These are phyloP conservation scores for Sciurus carolinensis DNA, from an alignment of 2,797 vertebrate species.

Conservation along the genomic window DNA sequence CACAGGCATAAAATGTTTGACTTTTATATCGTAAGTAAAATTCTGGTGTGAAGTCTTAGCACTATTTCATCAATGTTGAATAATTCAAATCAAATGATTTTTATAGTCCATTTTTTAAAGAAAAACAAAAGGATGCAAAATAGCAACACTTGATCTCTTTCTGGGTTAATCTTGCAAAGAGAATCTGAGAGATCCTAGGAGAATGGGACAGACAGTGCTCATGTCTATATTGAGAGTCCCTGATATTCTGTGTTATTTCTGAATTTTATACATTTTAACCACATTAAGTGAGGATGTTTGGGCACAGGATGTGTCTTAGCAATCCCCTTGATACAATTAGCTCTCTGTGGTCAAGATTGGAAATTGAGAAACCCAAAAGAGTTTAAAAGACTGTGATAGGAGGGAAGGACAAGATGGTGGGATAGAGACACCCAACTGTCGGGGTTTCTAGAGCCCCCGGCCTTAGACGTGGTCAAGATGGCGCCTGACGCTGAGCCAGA, in stretches of 20 bases:
- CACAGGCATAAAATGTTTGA: background rate
- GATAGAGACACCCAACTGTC: background rate
- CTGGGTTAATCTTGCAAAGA: background rate
- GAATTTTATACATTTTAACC: slow-evolving; percentile 20
- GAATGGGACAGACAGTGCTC: background rate
- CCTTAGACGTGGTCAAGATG: too few species aligned
- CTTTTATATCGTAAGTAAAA: background rate
- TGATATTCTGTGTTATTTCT: background rate
- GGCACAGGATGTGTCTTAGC: background rate
- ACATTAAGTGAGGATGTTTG: background rate
- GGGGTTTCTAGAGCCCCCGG: too few species aligned
- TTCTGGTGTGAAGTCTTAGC: background rate
- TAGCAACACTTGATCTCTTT: background rate
- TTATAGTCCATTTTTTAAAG: background rate
- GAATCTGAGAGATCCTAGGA: background rate
- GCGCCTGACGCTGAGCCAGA: too few species aligned
- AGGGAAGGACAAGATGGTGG: background rate
- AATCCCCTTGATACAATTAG: background rate
- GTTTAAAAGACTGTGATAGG: background rate
- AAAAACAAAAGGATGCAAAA: background rate
- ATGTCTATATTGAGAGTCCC: background rate
- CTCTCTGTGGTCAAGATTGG: background rate
- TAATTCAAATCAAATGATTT: slow-evolving; percentile 13
- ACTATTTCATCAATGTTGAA: background rate
- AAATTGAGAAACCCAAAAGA: background rate